Base-by-base conservation (phyloP, 2,113 vertebrate genomes). In the Ophiodon elongatus region DNA sequence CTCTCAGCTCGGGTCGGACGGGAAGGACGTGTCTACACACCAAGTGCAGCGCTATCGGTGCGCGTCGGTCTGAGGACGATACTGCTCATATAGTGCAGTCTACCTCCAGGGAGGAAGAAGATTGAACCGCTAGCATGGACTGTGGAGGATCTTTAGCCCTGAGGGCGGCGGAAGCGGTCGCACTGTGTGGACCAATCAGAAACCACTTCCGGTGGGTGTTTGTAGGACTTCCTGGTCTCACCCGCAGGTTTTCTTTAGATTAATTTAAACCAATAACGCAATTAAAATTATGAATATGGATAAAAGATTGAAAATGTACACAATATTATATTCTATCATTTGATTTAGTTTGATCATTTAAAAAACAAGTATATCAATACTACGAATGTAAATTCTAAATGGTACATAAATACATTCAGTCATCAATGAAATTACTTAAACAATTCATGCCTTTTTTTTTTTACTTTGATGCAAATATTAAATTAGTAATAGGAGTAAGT, bases 161-260 rank as follows among this genome's bases (percentile, higher is more conserved):
- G 8, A 1, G 59, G 10, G 59, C 76, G 31, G 62, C 73, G 81
- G 85, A 92, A 85, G 73, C 27, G 33, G 19, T 76, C 41, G 0
- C n/a, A 11, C 29, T 14, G 59, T 74, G 27, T 62, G 25, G 52
- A 78, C 91, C 92, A 93, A 93, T 91, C 85, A 86, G 27, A 29
- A 1, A 10, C 37, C 25, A 86, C 79, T 87, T 89, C 88, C 88
- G 64, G 8, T 37, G 13, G 11, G 15, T 5, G 1, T 19, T 47
- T 43, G 4, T 63, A 31, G 23, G 59, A 73, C 69, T 90, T 88
- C 86, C 86, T 43, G 69, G 39, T 21, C 4, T 65, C 33, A 33
- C 13, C 19, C 8, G n/a, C 10, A 6, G 2, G 17, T 17, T 27
- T 41, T 21, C 7, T 1, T 0, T 25, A 4, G 1, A 56, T 56